phyloP scores from a whole-genome alignment of 2,888 invertebrate species.

The Mamestra brassicae region DNA sequence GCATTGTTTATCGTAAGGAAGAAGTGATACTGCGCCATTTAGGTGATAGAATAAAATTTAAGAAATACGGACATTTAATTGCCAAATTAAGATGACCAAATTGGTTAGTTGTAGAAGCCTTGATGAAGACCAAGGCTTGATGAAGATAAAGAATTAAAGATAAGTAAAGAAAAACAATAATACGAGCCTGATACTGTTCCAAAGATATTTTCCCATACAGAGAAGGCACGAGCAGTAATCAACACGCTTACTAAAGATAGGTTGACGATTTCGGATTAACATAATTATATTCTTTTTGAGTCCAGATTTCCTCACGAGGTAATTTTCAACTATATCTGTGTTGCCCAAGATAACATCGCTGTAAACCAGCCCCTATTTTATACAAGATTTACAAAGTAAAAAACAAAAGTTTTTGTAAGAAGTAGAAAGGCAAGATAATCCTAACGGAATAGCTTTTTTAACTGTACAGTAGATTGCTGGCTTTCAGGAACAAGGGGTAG shows the following conservation, averaged over 20 bases:
- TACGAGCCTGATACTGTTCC: background rate
- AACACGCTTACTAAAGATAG: background rate
- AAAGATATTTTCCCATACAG: background rate
- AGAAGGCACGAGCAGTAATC: background rate
- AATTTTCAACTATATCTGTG: too few relatives aligned
- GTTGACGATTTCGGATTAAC: background rate
- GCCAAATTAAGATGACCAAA: background rate
- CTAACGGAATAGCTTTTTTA: slow-evolving; percentile 26
- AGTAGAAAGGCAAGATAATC: slow-evolving; percentile 18
- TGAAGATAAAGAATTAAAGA: background rate
- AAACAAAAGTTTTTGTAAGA: slow-evolving; percentile 3
- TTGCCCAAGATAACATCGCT: background rate
- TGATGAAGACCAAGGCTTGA: background rate
- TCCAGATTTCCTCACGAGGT: too few relatives aligned
- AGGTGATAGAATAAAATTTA: background rate
- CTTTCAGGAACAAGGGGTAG: background rate
- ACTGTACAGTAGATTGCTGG: slow-evolving; percentile 20
- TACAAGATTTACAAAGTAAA: slow-evolving; percentile 5
- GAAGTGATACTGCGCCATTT: background rate
- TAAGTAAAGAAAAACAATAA: background rate
- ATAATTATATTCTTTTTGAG: too few relatives aligned
- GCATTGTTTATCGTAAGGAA: slow-evolving; percentile 10
- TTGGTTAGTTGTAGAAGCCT: background rate
- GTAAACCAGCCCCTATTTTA: too few relatives aligned
- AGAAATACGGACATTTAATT: background rate